Conservation (phyloP, 1,140 invertebrate species). For the Spodoptera frugiperda region DNA sequence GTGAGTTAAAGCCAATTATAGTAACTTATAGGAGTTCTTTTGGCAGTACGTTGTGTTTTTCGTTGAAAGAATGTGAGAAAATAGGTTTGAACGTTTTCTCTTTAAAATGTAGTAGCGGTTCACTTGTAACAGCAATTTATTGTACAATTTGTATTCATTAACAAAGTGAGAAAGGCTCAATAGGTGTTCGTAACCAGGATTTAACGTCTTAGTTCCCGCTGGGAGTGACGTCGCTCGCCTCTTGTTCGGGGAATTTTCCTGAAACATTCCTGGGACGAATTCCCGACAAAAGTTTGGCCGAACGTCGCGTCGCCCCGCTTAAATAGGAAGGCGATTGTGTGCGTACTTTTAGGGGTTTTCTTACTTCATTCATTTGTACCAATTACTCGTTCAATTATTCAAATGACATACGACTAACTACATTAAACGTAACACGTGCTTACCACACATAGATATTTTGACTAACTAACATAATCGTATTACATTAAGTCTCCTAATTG, state of each 20-base stretch:
- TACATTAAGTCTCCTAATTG: constrained; percentile 42
- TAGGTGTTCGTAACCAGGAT: constrained; percentile 79
- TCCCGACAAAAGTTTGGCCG: constrained; percentile 70
- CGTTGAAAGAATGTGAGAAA: constrained; percentile 22
- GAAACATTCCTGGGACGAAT: constrained; percentile 77
- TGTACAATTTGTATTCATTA: constrained; percentile 79
- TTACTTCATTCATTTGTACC: constrained; percentile 15
- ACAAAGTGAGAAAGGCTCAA: constrained; percentile 74
- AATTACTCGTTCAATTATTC: constrained; percentile 6
- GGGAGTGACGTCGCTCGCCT: constrained; percentile 67
- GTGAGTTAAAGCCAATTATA: constrained; percentile 51
- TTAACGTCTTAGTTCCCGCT: constrained; percentile 79
- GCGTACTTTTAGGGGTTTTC: constrained; percentile 8
- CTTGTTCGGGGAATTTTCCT: constrained; percentile 71
- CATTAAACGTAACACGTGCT: background rate
- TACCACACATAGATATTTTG: constrained; percentile 9
- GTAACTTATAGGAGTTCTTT: constrained; percentile 54
- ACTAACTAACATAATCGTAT: constrained; percentile 41
- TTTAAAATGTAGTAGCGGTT: constrained; percentile 45
- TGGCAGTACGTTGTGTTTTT: constrained; percentile 33
- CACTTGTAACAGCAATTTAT: constrained; percentile 66
- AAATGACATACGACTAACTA: background rate
- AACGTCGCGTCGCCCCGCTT: constrained; percentile 42
- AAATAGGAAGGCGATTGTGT: constrained; percentile 52
- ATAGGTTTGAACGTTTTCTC: constrained; percentile 9